Conservation (phyloP, 2,888 invertebrate genomes). For the Gerosis bhagava region DNA sequence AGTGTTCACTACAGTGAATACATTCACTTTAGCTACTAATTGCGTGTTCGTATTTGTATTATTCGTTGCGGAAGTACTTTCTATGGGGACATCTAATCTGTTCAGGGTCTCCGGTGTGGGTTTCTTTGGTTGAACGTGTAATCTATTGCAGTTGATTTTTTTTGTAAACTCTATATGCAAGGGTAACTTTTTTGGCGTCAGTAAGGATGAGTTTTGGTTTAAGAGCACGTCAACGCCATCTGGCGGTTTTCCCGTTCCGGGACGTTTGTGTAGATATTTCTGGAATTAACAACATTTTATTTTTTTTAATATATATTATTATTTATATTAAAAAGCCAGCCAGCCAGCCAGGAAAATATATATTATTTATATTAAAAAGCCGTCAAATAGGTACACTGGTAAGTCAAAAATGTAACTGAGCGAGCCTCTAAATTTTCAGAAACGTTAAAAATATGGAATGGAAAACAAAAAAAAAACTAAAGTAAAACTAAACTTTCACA, state of each 20-base stretch:
- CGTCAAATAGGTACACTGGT: too few species aligned
- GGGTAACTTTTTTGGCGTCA: slow-evolving; percentile 43
- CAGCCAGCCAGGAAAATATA: too few species aligned
- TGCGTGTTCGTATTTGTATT: neutral
- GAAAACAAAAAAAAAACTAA: too few species aligned
- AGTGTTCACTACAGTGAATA: slow-evolving; percentile 49
- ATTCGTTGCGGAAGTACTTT: too few species aligned
- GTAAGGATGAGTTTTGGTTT: too few species aligned
- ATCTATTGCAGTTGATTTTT: slow-evolving; percentile 34
- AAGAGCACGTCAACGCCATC: slow-evolving; percentile 38
- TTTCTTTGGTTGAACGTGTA: slow-evolving; percentile 26
- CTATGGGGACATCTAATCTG: slow-evolving; percentile 37
- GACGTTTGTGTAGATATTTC: slow-evolving; percentile 18
- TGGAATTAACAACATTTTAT: slow-evolving; percentile 27
- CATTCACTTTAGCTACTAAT: slow-evolving; percentile 30
- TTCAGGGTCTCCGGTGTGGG: slow-evolving; percentile 24
- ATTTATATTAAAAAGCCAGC: too few species aligned
- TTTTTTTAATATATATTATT: too few species aligned
- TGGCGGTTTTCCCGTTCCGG: slow-evolving; percentile 38
- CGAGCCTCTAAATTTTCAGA: too few species aligned
- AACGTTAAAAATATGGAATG: too few species aligned
- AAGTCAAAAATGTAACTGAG: too few species aligned
- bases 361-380: too few species aligned
- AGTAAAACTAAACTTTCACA: too few species aligned
- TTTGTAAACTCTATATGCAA: slow-evolving; percentile 55